Evolutionary conservation across 2,888 invertebrate genomes (phyloP).

Genomic region (Octodonta nipae): DNA sequence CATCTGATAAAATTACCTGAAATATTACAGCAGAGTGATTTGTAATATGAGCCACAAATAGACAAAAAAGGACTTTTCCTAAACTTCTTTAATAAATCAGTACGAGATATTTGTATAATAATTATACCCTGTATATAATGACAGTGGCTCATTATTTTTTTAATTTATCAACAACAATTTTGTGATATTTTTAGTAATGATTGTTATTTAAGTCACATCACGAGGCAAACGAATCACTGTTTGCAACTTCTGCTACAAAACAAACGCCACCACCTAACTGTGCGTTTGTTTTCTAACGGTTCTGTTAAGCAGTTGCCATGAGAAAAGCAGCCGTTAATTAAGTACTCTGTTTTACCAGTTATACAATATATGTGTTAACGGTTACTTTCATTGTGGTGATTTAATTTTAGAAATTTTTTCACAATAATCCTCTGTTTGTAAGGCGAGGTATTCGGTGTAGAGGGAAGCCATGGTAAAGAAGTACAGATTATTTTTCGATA

Average conservation of each 20-base stretch:
- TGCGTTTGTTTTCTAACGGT: conserved; percentile 18
- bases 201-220: conserved; percentile 44
- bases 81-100: conserved; percentile 19
- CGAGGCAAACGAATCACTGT: conserved; percentile 32
- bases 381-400: neutral
- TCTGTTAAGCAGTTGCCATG: conserved; percentile 31
- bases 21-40: conserved; percentile 32
- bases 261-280: conserved; percentile 8
- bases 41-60: conserved; percentile 25
- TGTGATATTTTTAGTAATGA: conserved; percentile 45
- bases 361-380: too few species aligned
- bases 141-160: conserved; percentile 40
- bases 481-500: conserved; percentile 38
- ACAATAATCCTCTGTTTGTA: neutral
- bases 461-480: conserved; percentile 15
- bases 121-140: conserved; percentile 27
- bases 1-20: conserved; percentile 33
- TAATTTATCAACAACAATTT: conserved; percentile 42
- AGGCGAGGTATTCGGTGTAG: neutral
- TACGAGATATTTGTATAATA: conserved; percentile 23
- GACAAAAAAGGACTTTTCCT: conserved; percentile 24
- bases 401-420: neutral
- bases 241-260: too few species aligned
- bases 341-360: too few species aligned
- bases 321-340: conserved; percentile 20